phyloP scores from a whole-genome alignment of 2,888 invertebrate genomes.

The Lottia gigantea region DNA sequence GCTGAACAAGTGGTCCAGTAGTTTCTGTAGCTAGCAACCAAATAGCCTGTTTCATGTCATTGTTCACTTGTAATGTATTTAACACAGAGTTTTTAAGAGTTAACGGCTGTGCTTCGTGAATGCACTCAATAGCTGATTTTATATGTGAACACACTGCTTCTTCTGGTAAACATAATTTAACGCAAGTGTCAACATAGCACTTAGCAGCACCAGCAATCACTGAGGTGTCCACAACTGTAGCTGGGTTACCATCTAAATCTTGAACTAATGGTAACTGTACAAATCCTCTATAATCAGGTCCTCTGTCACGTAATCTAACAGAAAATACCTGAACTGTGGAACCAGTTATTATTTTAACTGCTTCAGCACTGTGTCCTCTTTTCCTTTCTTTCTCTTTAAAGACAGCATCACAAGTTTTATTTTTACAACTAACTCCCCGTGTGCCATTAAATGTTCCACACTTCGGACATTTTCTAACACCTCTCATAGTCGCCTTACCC shows the following conservation, averaged over 20 bases:
- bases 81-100: constrained; percentile 75
- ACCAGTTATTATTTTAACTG: constrained; percentile 75
- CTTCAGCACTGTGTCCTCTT: constrained; percentile 73
- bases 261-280: constrained; percentile 73
- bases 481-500: constrained; percentile 77
- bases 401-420: constrained; percentile 77
- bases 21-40: constrained; percentile 74
- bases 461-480: constrained; percentile 79
- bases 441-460: constrained; percentile 83
- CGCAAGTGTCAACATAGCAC: constrained; percentile 68
- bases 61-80: constrained; percentile 73
- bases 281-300: constrained; percentile 80
- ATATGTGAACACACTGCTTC: constrained; percentile 74
- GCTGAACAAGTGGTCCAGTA: constrained; percentile 76
- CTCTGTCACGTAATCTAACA: constrained; percentile 77
- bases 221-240: constrained; percentile 55
- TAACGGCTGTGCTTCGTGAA: constrained; percentile 74
- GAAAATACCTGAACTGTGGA: constrained; percentile 75
- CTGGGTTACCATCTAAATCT: constrained; percentile 64
- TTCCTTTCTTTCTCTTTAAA: constrained; percentile 74
- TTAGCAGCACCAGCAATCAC: constrained; percentile 62
- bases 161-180: constrained; percentile 39
- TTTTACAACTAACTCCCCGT: constrained; percentile 79
- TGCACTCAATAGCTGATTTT: constrained; percentile 75
- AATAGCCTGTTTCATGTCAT: constrained; percentile 74